phyloP scores from a whole-genome alignment of 2,113 vertebrate genomes.

The Eolophus roseicapilla region DNA sequence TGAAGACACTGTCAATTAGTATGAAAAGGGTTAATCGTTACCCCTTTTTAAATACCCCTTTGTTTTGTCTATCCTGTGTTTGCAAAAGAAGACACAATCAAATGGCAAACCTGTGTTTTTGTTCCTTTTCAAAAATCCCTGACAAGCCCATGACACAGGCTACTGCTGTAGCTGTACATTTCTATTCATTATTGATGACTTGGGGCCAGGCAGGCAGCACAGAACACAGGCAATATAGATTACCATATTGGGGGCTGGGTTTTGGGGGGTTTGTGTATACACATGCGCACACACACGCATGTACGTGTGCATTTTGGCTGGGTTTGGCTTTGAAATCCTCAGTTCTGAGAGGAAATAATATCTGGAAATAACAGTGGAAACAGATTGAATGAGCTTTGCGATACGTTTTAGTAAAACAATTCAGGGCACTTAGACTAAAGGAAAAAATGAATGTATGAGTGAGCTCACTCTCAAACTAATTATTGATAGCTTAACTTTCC shows the following conservation, averaged over 20 bases:
- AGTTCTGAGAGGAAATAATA: not conserved
- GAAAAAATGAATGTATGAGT: not conserved
- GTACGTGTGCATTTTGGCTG: not conserved
- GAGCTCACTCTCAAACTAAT: not conserved
- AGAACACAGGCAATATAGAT: conserved; percentile 90
- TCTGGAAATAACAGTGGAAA: not conserved
- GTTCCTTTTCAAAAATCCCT: conserved; percentile 82
- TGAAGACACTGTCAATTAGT: not conserved
- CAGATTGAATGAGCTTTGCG: not conserved
- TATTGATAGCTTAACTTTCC: not conserved
- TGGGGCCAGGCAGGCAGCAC: conserved; percentile 84
- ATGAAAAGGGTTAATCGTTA: not conserved
- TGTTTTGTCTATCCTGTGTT: not conserved
- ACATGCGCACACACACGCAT: not conserved
- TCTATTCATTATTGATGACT: conserved; percentile 95
- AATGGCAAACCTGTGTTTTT: conserved; percentile 83
- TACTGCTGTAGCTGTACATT: conserved; percentile 85
- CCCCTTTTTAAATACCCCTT: not conserved
- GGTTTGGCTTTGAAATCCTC: not conserved
- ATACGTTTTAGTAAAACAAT: not conserved
- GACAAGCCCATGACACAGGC: conserved; percentile 80
- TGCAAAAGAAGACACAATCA: conserved; percentile 65
- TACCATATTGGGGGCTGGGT: conserved; percentile 70
- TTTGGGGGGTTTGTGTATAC: not conserved
- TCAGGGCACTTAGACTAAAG: not conserved